Evolutionary conservation across 2,888 invertebrate genomes (phyloP).

Genomic region (Meloe dianella): DNA sequence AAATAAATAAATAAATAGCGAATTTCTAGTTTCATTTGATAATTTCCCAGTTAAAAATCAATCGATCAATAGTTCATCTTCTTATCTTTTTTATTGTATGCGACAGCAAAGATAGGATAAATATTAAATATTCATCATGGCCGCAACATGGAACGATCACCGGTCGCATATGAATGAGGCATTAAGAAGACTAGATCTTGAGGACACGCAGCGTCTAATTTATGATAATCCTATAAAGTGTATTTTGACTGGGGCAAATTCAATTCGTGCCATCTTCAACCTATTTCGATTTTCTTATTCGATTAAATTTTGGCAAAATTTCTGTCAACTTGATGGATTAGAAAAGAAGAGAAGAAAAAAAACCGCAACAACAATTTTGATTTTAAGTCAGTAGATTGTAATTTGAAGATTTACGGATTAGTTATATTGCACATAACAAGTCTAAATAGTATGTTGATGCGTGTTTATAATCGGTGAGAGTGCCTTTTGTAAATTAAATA

Average conservation of each 20-base stretch:
- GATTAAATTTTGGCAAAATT: constrained; percentile 28
- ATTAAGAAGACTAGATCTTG: constrained; percentile 45
- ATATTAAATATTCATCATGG: constrained; percentile 56
- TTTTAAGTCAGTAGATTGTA: background rate
- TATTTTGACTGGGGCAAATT: constrained; percentile 50
- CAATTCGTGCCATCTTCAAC: constrained; percentile 41
- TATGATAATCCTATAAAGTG: constrained; percentile 54
- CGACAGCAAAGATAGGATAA: constrained; percentile 40
- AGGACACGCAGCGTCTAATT: constrained; percentile 49
- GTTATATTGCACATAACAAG: background rate
- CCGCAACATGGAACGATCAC: constrained; percentile 49
- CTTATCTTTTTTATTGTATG: background rate
- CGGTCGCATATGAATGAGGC: constrained; percentile 55
- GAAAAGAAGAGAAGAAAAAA: background rate
- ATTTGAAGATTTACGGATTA: background rate
- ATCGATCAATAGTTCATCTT: constrained; percentile 27
- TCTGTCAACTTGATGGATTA: constrained; percentile 7
- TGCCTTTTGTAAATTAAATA: background rate
- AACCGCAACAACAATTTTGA: background rate
- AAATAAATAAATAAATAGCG: constrained; percentile 37
- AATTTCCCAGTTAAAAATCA: constrained; percentile 8
- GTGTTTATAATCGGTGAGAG: background rate
- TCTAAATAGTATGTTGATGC: background rate
- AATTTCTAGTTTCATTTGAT: constrained; percentile 19
- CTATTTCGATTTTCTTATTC: constrained; percentile 34